Evolutionary conservation across 2,113 vertebrate species (phyloP), one percentile per base, ranked within the genome.

Genomic region (Paramisgurnus dabryanus): DNA sequence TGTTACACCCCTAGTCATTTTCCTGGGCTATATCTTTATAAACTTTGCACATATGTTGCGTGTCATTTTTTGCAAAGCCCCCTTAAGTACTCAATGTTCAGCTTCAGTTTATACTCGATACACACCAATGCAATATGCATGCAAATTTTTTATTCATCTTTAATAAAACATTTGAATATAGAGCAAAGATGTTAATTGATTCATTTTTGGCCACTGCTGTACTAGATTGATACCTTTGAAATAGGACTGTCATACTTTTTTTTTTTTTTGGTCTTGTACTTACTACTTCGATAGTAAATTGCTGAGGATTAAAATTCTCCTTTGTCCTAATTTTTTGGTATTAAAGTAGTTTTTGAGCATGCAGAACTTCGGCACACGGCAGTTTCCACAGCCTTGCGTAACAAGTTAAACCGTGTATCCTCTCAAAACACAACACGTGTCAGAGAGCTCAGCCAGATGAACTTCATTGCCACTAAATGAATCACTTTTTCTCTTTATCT

Each of bases 401-500:
- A 8, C 15, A 74, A 53, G 50, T 82, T 74, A 27, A 50, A 39
- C 43, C 1, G 39, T 58, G 34, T 12, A 18, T 8, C 45, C 64
- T 78, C 57, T 50, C 77, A 72, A 83, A 86, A 81, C 64, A 78
- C 67, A 65, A 67, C 67, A 61, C 39, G 8, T 76, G 83, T 78
- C 65, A 68, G 40, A 64, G 74, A 74, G 43, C 73, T 77, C 39
- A 80, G 77, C 70, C 71, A 72, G 53, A 72, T 65, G 67, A 53
- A 53, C 81, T 78, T 60, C 64, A 49, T 73, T 82, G 69, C 74
- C 71, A 77, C 83, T 61, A 63, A 81, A 85, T 83, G 34, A 87
- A 81, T 87, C 83, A 87, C 80, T 87, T 53, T 18, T 71, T 49
- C 72, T 39, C 7, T 72, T 7, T 76, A 45, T 45, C 8, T 7